Evolutionary conservation across 2,113 vertebrate species (phyloP).

Genomic region (Reinhardtius hippoglossoides): DNA sequence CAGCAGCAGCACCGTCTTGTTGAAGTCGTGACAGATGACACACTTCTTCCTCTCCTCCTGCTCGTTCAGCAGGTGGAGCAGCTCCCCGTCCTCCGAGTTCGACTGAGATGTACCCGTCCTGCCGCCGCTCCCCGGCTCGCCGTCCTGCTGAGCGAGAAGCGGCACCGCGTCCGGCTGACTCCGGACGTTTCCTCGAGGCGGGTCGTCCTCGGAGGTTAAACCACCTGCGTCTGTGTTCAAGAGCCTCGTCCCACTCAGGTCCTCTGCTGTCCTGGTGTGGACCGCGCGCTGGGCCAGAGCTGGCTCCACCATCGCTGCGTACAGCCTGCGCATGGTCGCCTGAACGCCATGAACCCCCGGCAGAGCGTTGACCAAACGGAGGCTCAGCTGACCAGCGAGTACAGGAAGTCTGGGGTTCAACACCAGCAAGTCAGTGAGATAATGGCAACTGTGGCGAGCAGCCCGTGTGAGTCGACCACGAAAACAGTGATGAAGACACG

Average conservation of each 20-base stretch:
- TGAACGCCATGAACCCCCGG: neutral
- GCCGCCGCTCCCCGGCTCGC: neutral
- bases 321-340: neutral
- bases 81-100: neutral
- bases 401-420: neutral
- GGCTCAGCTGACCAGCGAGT: neutral
- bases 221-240: neutral
- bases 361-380: neutral
- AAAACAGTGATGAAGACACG: neutral
- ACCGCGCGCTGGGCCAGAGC: neutral
- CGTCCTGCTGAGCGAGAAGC: neutral
- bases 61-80: neutral
- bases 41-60: constrained; percentile 3
- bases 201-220: neutral
- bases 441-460: neutral
- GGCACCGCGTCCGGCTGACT: neutral
- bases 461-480: neutral
- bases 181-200: neutral
- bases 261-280: neutral
- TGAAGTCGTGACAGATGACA: neutral
- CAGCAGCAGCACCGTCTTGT: neutral
- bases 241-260: no score
- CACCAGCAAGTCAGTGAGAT: neutral
- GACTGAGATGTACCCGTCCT: neutral
- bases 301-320: neutral